A percentile compares a stretch with the other conserved stretches of the same genome.
Evolutionary conservation across 2,113 vertebrate species (phyloP).

Genomic region (Rhinolophus ferrumequinum): DNA sequence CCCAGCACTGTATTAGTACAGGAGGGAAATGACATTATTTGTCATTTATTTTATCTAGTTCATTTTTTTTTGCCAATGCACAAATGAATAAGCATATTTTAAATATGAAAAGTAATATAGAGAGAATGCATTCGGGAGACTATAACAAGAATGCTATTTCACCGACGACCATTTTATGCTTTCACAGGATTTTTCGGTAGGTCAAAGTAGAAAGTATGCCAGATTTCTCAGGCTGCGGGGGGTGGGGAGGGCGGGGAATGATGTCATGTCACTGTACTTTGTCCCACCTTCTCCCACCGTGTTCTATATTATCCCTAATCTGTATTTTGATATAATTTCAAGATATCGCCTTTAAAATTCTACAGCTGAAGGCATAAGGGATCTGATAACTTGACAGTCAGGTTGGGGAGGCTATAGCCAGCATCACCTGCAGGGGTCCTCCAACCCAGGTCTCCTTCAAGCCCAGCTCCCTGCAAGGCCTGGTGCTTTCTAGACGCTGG

Average conservation of each 20-base stretch:
- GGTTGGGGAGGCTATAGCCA: accelerated
- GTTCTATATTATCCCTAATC: not conserved
- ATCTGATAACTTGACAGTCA: no score
- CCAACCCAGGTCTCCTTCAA: accelerated
- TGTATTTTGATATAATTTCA: not conserved
- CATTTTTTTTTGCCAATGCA: not conserved
- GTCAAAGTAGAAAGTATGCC: not conserved
- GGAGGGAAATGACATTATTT: not conserved
- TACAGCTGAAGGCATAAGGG: not conserved
- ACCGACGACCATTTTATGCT: not conserved
- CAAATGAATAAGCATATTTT: not conserved
- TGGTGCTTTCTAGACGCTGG: accelerated
- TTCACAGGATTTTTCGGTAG: not conserved
- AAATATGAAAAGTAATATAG: not conserved
- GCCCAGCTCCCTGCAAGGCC: accelerated
- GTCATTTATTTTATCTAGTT: not conserved
- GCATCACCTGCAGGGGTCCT: not conserved
- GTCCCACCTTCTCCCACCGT: not conserved
- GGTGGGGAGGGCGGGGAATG: not conserved
- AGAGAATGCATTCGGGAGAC: not conserved
- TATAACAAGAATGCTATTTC: not conserved
- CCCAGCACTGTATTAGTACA: not conserved
- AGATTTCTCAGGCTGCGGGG: not conserved
- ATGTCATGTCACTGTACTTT: not conserved
- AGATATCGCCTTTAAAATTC: not conserved